Evolutionary conservation across 2,888 invertebrate genomes (phyloP).

Genomic region (Caradrina kadenii): DNA sequence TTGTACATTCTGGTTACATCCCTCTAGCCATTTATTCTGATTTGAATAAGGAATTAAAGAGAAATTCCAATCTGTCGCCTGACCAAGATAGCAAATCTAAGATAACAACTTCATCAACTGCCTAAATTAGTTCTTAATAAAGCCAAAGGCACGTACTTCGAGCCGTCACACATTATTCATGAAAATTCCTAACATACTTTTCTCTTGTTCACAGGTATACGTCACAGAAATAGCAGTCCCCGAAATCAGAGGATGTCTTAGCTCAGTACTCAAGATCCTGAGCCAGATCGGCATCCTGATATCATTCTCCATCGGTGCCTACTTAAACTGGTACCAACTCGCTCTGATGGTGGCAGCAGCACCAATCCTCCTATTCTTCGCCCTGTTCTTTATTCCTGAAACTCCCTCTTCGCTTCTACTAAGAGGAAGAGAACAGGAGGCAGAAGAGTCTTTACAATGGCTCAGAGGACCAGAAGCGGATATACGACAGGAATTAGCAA

Average conservation of each 20-base stretch:
- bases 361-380: conserved; percentile 93
- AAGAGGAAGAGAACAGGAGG: conserved; percentile 94
- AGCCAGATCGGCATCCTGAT: conserved; percentile 96
- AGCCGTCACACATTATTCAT: conserved; percentile 8
- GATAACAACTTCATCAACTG: conserved; percentile 23
- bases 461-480: conserved; percentile 94
- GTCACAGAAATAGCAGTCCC: conserved; percentile 97
- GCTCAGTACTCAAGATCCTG: conserved; percentile 95
- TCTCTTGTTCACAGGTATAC: conserved; percentile 92
- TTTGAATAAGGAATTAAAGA: conserved; percentile 13
- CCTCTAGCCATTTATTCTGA: background rate
- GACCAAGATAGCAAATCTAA: conserved; percentile 33
- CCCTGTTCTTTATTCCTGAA: conserved; percentile 95
- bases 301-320: conserved; percentile 95
- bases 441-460: conserved; percentile 94
- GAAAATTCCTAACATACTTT: conserved; percentile 30
- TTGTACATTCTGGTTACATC: conserved; percentile 21
- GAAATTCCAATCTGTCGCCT: conserved; percentile 16
- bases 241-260: conserved; percentile 95
- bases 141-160: background rate
- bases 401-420: conserved; percentile 96
- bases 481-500: conserved; percentile 93
- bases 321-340: conserved; percentile 95
- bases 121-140: conserved; percentile 13
- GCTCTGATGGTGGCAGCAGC: conserved; percentile 95